These are phyloP conservation scores for Crotalus horridus DNA, from an alignment of 2,113 vertebrate species.

Conservation along the genomic window DNA sequence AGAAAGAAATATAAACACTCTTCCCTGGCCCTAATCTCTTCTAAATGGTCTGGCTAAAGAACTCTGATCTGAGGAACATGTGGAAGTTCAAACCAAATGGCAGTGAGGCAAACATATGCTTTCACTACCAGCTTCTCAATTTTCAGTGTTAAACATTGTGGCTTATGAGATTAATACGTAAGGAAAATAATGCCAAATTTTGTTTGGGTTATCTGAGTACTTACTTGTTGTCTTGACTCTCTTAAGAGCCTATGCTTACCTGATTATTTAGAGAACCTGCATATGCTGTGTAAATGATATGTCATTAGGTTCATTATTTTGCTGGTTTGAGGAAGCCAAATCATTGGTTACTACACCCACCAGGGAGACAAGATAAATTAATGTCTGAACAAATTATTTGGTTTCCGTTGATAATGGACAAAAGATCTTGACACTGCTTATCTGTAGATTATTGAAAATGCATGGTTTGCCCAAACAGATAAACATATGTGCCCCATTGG, in stretches of 20 bases:
- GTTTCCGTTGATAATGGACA: not conserved
- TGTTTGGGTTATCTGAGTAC: not conserved
- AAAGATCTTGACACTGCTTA: constrained; percentile 1
- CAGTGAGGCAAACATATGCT: not conserved
- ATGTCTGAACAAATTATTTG: not conserved
- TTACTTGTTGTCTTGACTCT: not conserved
- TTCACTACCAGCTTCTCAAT: not conserved
- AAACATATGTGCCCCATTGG: not conserved
- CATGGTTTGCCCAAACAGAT: not conserved
- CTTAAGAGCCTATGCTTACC: not conserved
- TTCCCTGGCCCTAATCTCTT: not conserved
- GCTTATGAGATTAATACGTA: not conserved
- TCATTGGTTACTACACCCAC: not conserved
- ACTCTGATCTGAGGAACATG: not conserved
- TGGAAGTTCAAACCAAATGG: not conserved
- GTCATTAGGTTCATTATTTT: not conserved
- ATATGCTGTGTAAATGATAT: not conserved
- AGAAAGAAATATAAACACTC: not conserved
- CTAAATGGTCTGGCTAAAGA: not conserved
- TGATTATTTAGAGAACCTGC: not conserved
- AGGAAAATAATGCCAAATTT: not conserved
- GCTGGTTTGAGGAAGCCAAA: not conserved
- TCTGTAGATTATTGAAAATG: not conserved
- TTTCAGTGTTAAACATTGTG: not conserved
- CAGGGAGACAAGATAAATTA: constrained; percentile 2